These are phyloP conservation scores for Pseudococcus viburni DNA, from an alignment of 2,888 invertebrate species.

Conservation along the genomic window DNA sequence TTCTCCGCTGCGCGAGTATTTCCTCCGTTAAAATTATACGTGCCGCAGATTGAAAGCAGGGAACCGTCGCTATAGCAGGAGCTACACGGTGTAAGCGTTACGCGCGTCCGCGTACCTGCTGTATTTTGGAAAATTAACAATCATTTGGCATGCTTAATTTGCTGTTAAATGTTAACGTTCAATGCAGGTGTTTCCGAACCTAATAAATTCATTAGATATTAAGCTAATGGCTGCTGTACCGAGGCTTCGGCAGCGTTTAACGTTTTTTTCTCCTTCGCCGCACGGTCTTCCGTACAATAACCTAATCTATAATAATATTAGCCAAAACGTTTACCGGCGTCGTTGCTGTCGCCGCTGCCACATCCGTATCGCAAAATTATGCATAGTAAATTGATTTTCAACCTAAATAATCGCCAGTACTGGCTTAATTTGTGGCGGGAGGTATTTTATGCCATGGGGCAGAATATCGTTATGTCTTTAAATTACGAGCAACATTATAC, in stretches of 20 bases:
- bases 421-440: neutral
- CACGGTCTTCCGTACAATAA: neutral
- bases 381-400: conserved; percentile 22
- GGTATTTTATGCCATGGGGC: too few relatives aligned
- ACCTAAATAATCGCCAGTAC: neutral
- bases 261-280: neutral
- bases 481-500: too few relatives aligned
- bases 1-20: too few relatives aligned
- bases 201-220: conserved; percentile 27
- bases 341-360: neutral
- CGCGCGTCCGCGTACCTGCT: neutral
- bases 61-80: neutral
- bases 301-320: neutral
- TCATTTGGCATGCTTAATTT: conserved; percentile 21
- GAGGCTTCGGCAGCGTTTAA: neutral
- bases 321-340: neutral
- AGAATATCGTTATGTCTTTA: too few relatives aligned
- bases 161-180: conserved; percentile 35
- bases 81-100: neutral
- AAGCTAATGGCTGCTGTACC: neutral
- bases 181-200: conserved; percentile 14
- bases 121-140: conserved; percentile 8
- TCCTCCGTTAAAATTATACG: neutral
- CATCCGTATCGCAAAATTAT: neutral
- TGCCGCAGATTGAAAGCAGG: neutral